Evolutionary conservation across 2,113 vertebrate genomes (phyloP).

Genomic region (Acanthisitta chloris): DNA sequence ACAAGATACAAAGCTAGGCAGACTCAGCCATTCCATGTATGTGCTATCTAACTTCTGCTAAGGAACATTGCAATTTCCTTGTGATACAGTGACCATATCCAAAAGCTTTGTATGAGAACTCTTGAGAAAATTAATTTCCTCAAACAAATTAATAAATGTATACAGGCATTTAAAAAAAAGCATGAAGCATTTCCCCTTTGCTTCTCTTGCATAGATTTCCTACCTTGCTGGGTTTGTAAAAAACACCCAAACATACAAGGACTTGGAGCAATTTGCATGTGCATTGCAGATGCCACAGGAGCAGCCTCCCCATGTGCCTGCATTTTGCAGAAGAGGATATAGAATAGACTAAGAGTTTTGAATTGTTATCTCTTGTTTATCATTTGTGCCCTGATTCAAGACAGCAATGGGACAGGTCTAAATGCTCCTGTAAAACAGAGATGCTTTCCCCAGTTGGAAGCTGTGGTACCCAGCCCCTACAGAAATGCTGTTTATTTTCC

Average conservation of each 20-base stretch:
- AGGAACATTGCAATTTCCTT: not conserved
- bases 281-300: not conserved
- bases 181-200: not conserved
- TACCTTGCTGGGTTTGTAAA: not conserved
- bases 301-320: not conserved
- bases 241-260: not conserved
- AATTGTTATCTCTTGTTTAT: not conserved
- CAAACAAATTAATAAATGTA: not conserved
- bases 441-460: not conserved
- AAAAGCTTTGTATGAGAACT: not conserved
- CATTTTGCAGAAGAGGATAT: not conserved
- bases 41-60: not conserved
- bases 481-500: not conserved
- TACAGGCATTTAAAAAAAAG: not conserved
- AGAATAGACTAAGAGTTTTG: not conserved
- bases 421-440: not conserved
- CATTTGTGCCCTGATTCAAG: not conserved
- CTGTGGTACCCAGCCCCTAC: not conserved
- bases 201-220: not conserved
- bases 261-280: not conserved
- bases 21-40: rapidly evolving
- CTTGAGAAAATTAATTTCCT: not conserved
- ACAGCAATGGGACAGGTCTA: not conserved
- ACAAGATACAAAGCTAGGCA: not conserved
- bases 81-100: not conserved